Percentiles rank a stretch among this genome's conserved stretches.
Conservation (phyloP, 2,888 invertebrate species). For the Rhingia campestris region DNA sequence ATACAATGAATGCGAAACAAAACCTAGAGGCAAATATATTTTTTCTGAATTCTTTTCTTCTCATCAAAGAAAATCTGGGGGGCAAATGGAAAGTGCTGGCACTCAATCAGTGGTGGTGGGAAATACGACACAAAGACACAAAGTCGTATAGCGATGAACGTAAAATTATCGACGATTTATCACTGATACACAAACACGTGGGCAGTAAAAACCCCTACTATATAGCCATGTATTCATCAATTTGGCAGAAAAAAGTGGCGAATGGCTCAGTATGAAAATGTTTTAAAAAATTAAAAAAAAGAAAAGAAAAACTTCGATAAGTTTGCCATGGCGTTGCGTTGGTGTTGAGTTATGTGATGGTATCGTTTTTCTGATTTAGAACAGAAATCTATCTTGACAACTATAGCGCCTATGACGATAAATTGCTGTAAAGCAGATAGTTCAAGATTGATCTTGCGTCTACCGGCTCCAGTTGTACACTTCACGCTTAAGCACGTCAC, state of each 20-base stretch:
- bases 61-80: conserved; percentile 22
- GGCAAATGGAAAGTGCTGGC: conserved; percentile 58
- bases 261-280: neutral
- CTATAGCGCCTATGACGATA: too few species aligned
- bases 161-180: conserved; percentile 35
- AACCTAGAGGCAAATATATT: neutral
- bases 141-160: neutral
- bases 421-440: too few species aligned
- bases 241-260: conserved; percentile 21
- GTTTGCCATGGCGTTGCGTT: too few species aligned
- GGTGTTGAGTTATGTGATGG: too few species aligned
- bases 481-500: too few species aligned
- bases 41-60: conserved; percentile 13
- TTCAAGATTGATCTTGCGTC: too few species aligned
- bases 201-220: conserved; percentile 9
- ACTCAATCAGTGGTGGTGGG: conserved; percentile 36
- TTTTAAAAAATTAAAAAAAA: too few species aligned
- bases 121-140: neutral
- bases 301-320: too few species aligned
- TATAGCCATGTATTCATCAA: neutral
- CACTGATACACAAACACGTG: conserved; percentile 36
- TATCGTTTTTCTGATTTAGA: too few species aligned
- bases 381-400: too few species aligned
- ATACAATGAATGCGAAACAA: neutral
- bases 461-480: too few species aligned